phyloP scores from a whole-genome alignment of 2,888 invertebrate genomes.

The Cheilosia impressa region DNA sequence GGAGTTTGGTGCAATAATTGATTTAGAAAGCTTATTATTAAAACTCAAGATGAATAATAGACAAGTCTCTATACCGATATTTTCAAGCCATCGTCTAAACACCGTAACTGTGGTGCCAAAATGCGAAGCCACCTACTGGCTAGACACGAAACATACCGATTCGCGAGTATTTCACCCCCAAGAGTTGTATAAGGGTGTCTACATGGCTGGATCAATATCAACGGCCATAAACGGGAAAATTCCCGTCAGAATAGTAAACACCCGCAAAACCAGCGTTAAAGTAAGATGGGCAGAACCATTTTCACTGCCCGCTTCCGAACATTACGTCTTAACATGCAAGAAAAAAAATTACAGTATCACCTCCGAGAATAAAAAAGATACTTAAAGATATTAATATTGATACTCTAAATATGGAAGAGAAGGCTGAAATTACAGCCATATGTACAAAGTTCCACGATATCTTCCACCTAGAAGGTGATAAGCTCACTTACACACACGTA shows the following conservation, averaged over 20 bases:
- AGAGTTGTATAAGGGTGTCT: too few species aligned
- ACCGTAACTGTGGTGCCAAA: slow-evolving; percentile 4
- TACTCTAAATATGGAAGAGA: neutral
- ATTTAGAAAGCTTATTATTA: neutral
- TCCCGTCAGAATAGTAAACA: slow-evolving; percentile 14
- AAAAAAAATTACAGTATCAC: neutral
- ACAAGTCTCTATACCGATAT: slow-evolving; percentile 1
- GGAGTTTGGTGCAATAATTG: slow-evolving; percentile 7
- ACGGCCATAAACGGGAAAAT: slow-evolving; percentile 5
- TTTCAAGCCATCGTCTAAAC: slow-evolving; percentile 8
- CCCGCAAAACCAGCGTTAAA: neutral
- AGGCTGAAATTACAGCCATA: neutral
- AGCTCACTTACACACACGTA: neutral
- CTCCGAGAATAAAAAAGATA: neutral
- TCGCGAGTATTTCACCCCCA: neutral
- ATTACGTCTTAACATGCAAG: neutral
- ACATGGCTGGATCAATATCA: too few species aligned
- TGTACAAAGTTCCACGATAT: neutral
- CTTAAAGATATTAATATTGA: neutral
- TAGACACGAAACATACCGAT: neutral
- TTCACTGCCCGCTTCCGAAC: neutral
- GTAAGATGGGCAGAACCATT: neutral
- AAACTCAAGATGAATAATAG: neutral
- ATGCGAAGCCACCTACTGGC: slow-evolving; percentile 14
- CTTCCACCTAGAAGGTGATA: too few species aligned